A percentile compares a stretch with the other conserved stretches of the same genome.
These are phyloP conservation scores for Nudaria mundana DNA, from an alignment of 2,888 invertebrate species.

Conservation along the genomic window DNA sequence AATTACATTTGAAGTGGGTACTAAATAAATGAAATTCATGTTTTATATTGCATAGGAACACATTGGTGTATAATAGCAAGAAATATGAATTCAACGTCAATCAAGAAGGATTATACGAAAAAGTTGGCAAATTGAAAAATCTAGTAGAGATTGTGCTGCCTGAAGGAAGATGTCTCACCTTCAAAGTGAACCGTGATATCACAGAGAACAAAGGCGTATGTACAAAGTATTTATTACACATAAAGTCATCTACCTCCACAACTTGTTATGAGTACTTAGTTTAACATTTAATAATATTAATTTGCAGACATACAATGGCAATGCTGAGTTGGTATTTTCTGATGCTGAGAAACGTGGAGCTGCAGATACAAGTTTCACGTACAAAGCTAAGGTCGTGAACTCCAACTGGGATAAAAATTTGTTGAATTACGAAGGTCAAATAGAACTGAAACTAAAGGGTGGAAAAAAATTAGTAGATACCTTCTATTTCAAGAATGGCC, in stretches of 20 bases:
- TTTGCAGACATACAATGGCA: conserved; percentile 54
- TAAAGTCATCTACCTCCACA: too few species aligned
- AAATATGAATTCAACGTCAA: conserved; percentile 61
- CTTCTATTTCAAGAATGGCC: conserved; percentile 50
- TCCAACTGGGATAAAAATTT: conserved; percentile 48
- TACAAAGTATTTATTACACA: conserved; percentile 5
- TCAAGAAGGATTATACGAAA: conserved; percentile 38
- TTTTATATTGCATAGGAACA: conserved; percentile 55
- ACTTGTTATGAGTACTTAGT: too few species aligned
- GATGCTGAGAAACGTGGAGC: conserved; percentile 64
- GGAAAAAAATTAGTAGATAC: conserved; percentile 56
- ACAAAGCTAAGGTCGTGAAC: conserved; percentile 56
- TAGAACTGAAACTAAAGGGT: conserved; percentile 57
- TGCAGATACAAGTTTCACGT: conserved; percentile 52
- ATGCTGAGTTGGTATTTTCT: conserved; percentile 47
- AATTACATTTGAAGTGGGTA: too few species aligned
- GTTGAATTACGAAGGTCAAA: conserved; percentile 57
- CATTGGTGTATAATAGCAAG: conserved; percentile 63
- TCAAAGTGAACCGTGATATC: conserved; percentile 60
- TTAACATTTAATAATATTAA: too few species aligned
- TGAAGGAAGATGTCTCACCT: conserved; percentile 58
- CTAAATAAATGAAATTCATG: neutral
- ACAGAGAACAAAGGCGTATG: conserved; percentile 49
- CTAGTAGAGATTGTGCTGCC: conserved; percentile 69
- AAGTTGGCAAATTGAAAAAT: conserved; percentile 49